These are phyloP conservation scores for Leptura quadrifasciata DNA, from an alignment of 2,888 invertebrate genomes.

Conservation along the genomic window DNA sequence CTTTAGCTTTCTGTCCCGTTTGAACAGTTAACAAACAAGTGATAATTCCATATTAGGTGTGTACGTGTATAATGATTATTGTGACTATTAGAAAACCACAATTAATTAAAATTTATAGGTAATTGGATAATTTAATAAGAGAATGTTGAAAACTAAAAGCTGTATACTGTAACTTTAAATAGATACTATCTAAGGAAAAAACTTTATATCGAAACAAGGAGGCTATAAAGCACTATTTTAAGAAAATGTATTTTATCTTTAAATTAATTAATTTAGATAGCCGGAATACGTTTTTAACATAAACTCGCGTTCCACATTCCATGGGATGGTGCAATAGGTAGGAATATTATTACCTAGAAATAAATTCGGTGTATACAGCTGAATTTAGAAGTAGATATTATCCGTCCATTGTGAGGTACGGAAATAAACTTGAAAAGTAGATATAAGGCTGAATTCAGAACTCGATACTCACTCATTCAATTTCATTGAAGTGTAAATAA, in stretches of 20 bases:
- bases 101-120: conserved; percentile 21
- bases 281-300: neutral
- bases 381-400: neutral
- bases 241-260: neutral
- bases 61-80: neutral
- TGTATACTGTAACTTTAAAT: neutral
- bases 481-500: too few relatives aligned
- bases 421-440: neutral
- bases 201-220: neutral
- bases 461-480: neutral
- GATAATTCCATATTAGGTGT: conserved; percentile 2
- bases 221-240: neutral
- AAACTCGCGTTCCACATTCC: neutral
- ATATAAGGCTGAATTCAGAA: neutral
- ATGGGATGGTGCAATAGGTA: too few relatives aligned
- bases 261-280: neutral
- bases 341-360: neutral
- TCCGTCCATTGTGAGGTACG: neutral
- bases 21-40: neutral
- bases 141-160: neutral
- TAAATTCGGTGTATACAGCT: neutral
- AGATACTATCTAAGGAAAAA: neutral
- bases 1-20: neutral
- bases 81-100: conserved; percentile 20
- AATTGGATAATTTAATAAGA: conserved; percentile 13